A percentile compares a stretch with the other conserved stretches of the same genome.
Conservation (phyloP, 1,140 invertebrate genomes). For the Papilio polyxenes region DNA sequence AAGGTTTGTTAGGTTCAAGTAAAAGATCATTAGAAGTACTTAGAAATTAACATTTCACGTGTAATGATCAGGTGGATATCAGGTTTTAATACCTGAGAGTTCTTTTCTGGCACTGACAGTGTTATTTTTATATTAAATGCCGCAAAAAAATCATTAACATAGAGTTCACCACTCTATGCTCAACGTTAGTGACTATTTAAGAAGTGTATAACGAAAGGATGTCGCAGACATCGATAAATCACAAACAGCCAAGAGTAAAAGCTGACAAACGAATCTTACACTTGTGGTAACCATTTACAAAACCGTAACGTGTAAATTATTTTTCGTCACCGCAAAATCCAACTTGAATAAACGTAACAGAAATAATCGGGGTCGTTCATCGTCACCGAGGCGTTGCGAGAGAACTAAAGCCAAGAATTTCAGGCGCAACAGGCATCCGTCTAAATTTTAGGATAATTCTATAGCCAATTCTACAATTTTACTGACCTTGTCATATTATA, state of each 20-base stretch:
- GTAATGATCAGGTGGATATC: too few relatives aligned
- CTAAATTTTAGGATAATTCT: slow-evolving; percentile 25
- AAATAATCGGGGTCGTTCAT: slow-evolving; percentile 60
- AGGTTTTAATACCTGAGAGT: too few relatives aligned
- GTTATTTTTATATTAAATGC: too few relatives aligned
- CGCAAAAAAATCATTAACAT: too few relatives aligned
- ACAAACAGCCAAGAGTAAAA: background rate
- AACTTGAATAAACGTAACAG: slow-evolving; percentile 44
- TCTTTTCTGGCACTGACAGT: too few relatives aligned
- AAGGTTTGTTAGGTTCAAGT: too few relatives aligned
- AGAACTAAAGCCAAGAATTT: slow-evolving; percentile 57
- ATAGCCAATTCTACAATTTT: background rate
- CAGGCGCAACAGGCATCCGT: slow-evolving; percentile 54
- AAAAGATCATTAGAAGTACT: too few relatives aligned
- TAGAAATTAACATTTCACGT: too few relatives aligned
- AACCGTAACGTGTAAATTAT: slow-evolving; percentile 30
- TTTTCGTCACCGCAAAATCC: slow-evolving; percentile 36
- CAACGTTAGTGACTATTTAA: background rate
- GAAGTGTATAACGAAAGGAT: background rate
- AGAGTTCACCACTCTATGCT: too few relatives aligned
- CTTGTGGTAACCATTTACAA: background rate
- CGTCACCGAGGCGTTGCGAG: slow-evolving; percentile 48
- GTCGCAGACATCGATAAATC: background rate
- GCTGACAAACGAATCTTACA: background rate
- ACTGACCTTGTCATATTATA: background rate